A percentile compares a stretch with the other conserved stretches of the same genome.
Conservation (phyloP, 2,113 vertebrate genomes). For the Cygnus buccinator region DNA sequence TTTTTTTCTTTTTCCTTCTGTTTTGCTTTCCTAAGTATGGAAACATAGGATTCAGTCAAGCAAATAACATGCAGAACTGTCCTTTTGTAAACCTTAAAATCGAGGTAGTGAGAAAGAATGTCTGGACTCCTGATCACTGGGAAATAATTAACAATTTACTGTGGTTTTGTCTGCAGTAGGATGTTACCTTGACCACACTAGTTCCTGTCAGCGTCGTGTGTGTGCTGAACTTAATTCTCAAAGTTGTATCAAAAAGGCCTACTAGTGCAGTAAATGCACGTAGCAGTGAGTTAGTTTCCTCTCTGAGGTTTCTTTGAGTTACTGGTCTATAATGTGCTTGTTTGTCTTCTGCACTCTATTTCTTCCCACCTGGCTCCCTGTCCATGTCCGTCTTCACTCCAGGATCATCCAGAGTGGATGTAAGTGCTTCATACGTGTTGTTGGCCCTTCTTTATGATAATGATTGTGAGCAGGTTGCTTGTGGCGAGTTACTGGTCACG, state of each 20-base stretch:
- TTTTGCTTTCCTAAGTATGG: background rate
- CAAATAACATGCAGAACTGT: background rate
- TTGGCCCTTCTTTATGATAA: background rate
- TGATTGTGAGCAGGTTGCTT: background rate
- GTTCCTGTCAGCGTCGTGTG: background rate
- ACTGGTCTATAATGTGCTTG: background rate
- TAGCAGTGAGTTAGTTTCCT: background rate
- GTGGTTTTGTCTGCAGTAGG: background rate
- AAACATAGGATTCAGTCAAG: conserved; percentile 15
- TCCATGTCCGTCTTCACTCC: background rate
- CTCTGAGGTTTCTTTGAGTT: background rate
- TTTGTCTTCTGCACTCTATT: background rate
- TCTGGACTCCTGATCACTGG: background rate
- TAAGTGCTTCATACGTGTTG: background rate
- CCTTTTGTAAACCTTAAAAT: conserved; percentile 1
- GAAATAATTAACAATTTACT: conserved; percentile 7
- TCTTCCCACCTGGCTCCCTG: background rate
- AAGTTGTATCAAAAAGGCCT: background rate
- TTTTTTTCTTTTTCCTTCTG: background rate
- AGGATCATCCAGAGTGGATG: background rate
- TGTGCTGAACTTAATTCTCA: background rate
- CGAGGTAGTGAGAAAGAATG: background rate
- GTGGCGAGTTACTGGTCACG: background rate
- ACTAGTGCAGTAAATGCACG: background rate
- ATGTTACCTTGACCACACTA: background rate